Conservation (phyloP, 1,140 invertebrate species). For the Heliothis virescens region DNA sequence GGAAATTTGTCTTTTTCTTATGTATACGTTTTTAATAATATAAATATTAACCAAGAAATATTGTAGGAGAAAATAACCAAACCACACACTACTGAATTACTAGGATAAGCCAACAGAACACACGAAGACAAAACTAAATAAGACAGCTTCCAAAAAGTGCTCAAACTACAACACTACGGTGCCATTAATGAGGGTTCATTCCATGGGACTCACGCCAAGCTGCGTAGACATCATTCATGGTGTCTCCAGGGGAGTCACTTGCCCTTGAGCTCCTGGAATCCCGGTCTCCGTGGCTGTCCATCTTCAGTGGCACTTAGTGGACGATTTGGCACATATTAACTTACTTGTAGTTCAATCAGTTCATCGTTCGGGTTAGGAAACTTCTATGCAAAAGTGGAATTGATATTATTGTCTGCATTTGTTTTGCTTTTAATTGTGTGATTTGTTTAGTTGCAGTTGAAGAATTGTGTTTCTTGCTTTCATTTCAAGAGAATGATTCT, state of each 20-base stretch:
- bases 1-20: too few relatives aligned
- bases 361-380: background rate
- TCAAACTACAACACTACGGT: background rate
- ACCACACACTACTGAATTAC: too few relatives aligned
- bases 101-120: background rate
- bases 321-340: slow-evolving; percentile 42
- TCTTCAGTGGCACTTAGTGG: slow-evolving; percentile 47
- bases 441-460: too few relatives aligned
- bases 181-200: background rate
- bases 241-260: slow-evolving; percentile 83
- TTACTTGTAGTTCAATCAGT: background rate
- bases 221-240: slow-evolving; percentile 86
- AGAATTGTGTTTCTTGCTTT: too few relatives aligned
- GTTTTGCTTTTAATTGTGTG: background rate
- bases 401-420: slow-evolving; percentile 4
- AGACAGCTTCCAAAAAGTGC: background rate
- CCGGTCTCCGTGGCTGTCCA: slow-evolving; percentile 68
- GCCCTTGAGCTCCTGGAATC: slow-evolving; percentile 76
- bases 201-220: slow-evolving; percentile 83
- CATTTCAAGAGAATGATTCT: too few relatives aligned
- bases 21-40: too few relatives aligned
- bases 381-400: background rate
- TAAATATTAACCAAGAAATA: too few relatives aligned
- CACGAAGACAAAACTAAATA: background rate
- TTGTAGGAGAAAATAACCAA: too few relatives aligned